A percentile compares a stretch with the other conserved stretches of the same genome.
Evolutionary conservation across 1,140 invertebrate genomes (phyloP).

Genomic region (Scylla paramamosain): DNA sequence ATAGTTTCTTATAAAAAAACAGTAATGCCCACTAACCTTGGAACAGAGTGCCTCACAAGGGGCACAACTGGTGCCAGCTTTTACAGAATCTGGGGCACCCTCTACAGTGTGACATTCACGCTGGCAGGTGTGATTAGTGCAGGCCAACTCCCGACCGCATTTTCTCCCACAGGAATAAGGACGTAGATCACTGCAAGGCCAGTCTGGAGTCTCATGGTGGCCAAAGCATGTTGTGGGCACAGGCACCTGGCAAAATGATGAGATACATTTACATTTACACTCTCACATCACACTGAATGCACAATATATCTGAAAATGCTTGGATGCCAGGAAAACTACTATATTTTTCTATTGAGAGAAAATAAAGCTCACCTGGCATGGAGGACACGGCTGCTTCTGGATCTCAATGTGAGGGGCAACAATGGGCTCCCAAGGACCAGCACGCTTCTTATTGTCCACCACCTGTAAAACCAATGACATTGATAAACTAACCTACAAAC

Average conservation of each 20-base stretch:
- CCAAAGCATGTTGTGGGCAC: constrained; percentile 90
- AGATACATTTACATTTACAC: neutral
- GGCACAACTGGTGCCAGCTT: constrained; percentile 84
- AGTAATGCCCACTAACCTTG: constrained; percentile 78
- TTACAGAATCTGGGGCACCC: constrained; percentile 49
- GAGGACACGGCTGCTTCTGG: constrained; percentile 83
- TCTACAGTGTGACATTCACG: constrained; percentile 87
- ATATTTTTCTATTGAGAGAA: neutral
- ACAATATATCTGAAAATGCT: neutral
- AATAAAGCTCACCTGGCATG: constrained; percentile 82
- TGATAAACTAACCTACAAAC: neutral
- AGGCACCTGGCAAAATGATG: constrained; percentile 80
- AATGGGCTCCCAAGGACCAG: constrained; percentile 88
- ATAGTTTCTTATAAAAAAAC: too few relatives aligned
- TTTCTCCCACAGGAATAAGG: constrained; percentile 87
- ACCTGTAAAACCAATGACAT: constrained; percentile 14
- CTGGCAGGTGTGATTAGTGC: constrained; percentile 90
- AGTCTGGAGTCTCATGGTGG: constrained; percentile 88
- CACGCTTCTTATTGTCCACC: constrained; percentile 83
- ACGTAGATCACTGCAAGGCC: constrained; percentile 88
- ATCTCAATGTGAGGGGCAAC: constrained; percentile 83
- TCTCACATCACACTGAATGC: neutral
- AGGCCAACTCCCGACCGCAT: constrained; percentile 86
- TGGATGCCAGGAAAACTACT: neutral
- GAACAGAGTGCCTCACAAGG: constrained; percentile 87